Percentiles rank a stretch among this genome's conserved stretches.
Evolutionary conservation across 2,797 vertebrate species (phyloP).

Genomic region (Enteromius viviparus): DNA sequence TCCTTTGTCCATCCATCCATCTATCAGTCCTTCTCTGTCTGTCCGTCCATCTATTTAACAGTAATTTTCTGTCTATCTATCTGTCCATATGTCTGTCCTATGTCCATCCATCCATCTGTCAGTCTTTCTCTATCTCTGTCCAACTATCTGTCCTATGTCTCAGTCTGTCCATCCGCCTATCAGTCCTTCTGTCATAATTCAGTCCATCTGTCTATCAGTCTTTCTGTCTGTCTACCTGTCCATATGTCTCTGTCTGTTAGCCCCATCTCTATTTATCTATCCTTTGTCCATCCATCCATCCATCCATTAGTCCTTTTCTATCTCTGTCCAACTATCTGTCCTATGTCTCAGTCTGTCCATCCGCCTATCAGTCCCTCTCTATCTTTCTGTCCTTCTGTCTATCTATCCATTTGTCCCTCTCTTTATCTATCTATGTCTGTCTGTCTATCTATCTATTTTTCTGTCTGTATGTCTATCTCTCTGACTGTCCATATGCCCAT

Average conservation of each 20-base stretch:
- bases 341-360: neutral
- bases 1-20: too few species aligned
- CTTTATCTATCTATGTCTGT: neutral
- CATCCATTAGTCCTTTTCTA: neutral
- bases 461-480: neutral
- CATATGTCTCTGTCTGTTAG: neutral
- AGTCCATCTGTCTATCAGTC: neutral
- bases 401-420: fast-evolving
- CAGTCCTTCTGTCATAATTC: neutral
- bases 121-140: neutral
- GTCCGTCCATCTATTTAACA: neutral
- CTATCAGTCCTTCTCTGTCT: too few species aligned
- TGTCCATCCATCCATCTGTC: neutral
- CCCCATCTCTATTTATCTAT: neutral
- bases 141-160: neutral
- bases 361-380: neutral
- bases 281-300: neutral
- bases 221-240: fast-evolving
- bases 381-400: neutral
- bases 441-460: neutral
- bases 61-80: neutral
- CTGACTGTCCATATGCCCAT: neutral
- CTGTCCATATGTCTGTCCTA: neutral
- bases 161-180: neutral
- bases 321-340: neutral